phyloP scores from a whole-genome alignment of 2,113 vertebrate species.

The Regulus satrapa region DNA sequence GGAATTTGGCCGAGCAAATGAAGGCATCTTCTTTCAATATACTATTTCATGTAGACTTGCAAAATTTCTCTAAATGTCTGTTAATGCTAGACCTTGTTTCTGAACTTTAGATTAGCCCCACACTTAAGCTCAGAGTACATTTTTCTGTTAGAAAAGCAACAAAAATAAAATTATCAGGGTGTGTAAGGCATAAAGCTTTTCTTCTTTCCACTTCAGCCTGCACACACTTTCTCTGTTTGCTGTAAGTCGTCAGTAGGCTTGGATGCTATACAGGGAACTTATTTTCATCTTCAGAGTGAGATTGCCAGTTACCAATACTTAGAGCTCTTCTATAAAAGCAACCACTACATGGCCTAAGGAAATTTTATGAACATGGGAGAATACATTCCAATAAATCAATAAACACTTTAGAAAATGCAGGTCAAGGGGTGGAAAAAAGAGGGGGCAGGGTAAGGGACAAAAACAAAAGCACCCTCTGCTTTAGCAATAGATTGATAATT shows the following conservation, averaged over 20 bases:
- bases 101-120: neutral
- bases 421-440: neutral
- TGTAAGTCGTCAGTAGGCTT: neutral
- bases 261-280: neutral
- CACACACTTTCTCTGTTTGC: neutral
- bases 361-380: neutral
- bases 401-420: neutral
- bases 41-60: neutral
- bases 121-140: neutral
- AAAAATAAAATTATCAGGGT: neutral
- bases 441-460: rapidly evolving
- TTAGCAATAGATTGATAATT: neutral
- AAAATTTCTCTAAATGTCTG: neutral
- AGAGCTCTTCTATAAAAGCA: neutral
- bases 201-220: neutral
- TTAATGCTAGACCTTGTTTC: neutral
- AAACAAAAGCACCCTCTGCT: neutral
- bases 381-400: neutral
- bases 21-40: neutral
- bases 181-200: neutral
- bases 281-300: neutral
- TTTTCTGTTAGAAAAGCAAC: neutral
- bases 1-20: constrained; percentile 7
- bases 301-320: neutral
- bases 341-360: neutral